Evolutionary conservation across 92 coral and sea anemone genomes (phyloP), one percentile per base, ranked within the genome.

Genomic region (Scolanthus callimorphus): DNA sequence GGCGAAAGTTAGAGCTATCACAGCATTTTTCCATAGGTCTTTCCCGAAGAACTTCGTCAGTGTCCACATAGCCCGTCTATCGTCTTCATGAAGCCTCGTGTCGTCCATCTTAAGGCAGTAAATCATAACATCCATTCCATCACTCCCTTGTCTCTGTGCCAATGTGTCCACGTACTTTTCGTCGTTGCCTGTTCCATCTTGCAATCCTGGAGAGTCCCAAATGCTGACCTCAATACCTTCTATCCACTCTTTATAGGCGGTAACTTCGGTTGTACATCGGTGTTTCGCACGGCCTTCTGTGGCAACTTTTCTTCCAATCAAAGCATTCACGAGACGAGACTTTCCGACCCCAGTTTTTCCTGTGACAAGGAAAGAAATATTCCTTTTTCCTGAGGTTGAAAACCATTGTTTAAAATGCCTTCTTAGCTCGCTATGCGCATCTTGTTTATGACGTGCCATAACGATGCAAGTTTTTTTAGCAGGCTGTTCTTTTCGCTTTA

Each of bases 291-390:
- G 45, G 1, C 83, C 66, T 61, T 69, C 83, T 0, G 2, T 10
- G 9, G 77, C 65, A 2, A 77, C 77, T 2, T 20, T 3, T 26
- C 10, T 31, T 2, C 83, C 77, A 27, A 77, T 25, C 0, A 77
- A 65, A 22, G 63, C 44, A 29, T 77, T 77, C 0, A 69, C 83
- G 10, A 77, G 61, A 1, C 45, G 61, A 13, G 77, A 69, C 30
- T 77, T 77, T 1, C 77, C 83, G 0, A 77, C 84, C 24, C 78
- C 77, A 29, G 61, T 77, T 27, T 77, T 77, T 13, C 84, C 84
- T 1, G 77, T 31, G 9, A 77, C 26, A 2, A 77, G 58, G n/a
- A n/a, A 15, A 73, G n/a, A 0, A 17, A 49, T 22, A 0, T 34
- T 31, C 3, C 15, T 57, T 10, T 31, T 57, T n/a, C n/a, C n/a